Evolutionary conservation across 1,140 invertebrate species (phyloP).

Genomic region (Diabrotica undecimpunctata): DNA sequence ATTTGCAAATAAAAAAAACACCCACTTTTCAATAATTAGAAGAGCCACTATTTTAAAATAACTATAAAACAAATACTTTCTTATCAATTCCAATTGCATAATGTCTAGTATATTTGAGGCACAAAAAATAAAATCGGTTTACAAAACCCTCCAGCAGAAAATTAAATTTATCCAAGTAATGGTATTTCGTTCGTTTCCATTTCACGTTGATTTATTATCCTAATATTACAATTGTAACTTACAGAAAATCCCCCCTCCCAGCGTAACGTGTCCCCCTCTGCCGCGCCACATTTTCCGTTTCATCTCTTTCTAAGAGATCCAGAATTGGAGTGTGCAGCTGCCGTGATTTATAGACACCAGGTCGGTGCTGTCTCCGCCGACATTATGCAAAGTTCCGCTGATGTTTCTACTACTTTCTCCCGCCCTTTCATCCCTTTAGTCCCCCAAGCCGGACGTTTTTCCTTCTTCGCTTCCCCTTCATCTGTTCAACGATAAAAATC

Average conservation of each 20-base stretch:
- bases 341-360: slow-evolving; percentile 44
- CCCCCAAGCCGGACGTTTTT: background rate
- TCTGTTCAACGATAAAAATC: background rate
- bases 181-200: background rate
- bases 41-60: too few relatives aligned
- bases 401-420: slow-evolving; percentile 42
- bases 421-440: slow-evolving; percentile 23
- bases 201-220: background rate
- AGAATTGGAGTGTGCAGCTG: slow-evolving; percentile 31
- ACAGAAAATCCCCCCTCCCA: background rate
- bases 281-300: background rate
- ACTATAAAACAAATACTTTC: too few relatives aligned
- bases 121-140: too few relatives aligned
- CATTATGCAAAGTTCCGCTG: slow-evolving; percentile 47
- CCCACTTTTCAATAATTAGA: too few relatives aligned
- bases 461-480: background rate
- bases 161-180: too few relatives aligned
- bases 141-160: too few relatives aligned
- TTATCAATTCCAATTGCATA: too few relatives aligned
- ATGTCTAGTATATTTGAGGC: too few relatives aligned
- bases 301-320: slow-evolving; percentile 2
- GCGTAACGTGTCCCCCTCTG: background rate
- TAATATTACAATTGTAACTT: slow-evolving; percentile 3
- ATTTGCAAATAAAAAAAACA: too few relatives aligned
- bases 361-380: slow-evolving; percentile 44